Evolutionary conservation across 2,113 vertebrate genomes (phyloP), one percentile per base, ranked within the genome.

Genomic region (Pogonocichla stellata): DNA sequence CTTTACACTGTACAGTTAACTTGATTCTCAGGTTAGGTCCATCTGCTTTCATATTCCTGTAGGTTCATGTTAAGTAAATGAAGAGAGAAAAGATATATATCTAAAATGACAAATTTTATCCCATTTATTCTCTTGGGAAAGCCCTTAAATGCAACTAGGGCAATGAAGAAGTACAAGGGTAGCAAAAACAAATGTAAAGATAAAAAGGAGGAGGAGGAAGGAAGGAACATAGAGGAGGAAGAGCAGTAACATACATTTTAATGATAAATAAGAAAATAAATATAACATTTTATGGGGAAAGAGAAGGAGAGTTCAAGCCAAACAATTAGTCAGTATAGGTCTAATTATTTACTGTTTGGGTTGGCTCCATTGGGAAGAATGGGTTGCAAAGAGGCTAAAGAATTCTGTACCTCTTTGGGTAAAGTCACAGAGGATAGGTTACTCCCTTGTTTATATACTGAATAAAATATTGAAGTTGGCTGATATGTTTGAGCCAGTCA

Each of bases 311-410:
- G 14, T 54, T 81, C 36, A 72, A 92, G 40, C 4, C 43, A 88
- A 88, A 48, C 56, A 74, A 50, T 64, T 92, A 65, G 34, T 67
- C 51, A 47, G 17, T 56, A 38, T 45, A 61, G 38, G 56, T 84
- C 36, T 79, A 89, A 66, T 62, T 80, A 70, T 95, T 85, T 95
- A 70, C 42, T 66, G 3, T 73, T 62, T 80, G 33, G 3, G 8
- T 90, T 77, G 42, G 8, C 16, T 93, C n/a, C 34, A 12, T 40
- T 93, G 38, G 19, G 58, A 88, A 69, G 85, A 82, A 80, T 64
- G 82, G 40, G 42, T 97, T 97, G 94, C 96, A 93, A 96, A 97
- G 85, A 96, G 84, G 61, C 90, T 92, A 64, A 96, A 92, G 88
- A 88, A 80, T 89, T 54, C 17, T 95, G 72, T 96, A 88, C 61